Evolutionary conservation across 2,888 invertebrate species (phyloP).

Genomic region (Spisula solida): DNA sequence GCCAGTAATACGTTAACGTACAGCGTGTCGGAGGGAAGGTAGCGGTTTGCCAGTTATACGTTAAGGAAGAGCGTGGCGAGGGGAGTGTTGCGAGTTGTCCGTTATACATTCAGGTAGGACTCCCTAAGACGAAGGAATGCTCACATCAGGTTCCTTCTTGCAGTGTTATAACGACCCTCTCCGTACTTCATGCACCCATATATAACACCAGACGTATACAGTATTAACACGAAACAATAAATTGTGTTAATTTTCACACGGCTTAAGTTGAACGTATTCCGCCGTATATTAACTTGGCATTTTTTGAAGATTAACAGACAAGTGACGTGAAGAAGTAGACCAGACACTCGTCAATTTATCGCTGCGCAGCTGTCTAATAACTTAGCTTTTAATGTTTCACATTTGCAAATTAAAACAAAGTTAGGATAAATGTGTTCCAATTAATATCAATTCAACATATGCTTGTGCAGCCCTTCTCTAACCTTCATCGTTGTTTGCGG

Average conservation of each 20-base stretch:
- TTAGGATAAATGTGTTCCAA: slow-evolving; percentile 31
- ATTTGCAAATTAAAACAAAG: slow-evolving; percentile 39
- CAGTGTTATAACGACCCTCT: too few relatives aligned
- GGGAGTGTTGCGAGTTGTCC: too few relatives aligned
- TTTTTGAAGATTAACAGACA: slow-evolving; percentile 10
- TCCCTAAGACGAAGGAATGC: too few relatives aligned
- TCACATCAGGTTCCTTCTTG: too few relatives aligned
- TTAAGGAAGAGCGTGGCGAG: too few relatives aligned
- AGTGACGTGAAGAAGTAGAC: not conserved
- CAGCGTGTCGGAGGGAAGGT: too few relatives aligned
- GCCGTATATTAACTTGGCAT: not conserved
- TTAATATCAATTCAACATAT: slow-evolving; percentile 32
- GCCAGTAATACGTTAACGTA: too few relatives aligned
- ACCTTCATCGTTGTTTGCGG: slow-evolving; percentile 8
- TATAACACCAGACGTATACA: not conserved
- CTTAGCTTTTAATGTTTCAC: slow-evolving; percentile 37
- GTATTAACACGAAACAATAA: not conserved
- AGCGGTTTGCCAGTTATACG: too few relatives aligned
- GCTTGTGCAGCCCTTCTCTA: not conserved
- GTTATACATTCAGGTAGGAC: too few relatives aligned
- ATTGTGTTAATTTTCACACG: slow-evolving; percentile 23
- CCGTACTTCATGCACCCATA: not conserved
- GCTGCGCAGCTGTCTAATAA: slow-evolving; percentile 33
- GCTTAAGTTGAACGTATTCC: not conserved
- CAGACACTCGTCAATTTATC: slow-evolving; percentile 32